These are phyloP conservation scores for Plecturocebus donacophilus DNA, from an alignment of 2,113 vertebrate species.

Conservation along the genomic window DNA sequence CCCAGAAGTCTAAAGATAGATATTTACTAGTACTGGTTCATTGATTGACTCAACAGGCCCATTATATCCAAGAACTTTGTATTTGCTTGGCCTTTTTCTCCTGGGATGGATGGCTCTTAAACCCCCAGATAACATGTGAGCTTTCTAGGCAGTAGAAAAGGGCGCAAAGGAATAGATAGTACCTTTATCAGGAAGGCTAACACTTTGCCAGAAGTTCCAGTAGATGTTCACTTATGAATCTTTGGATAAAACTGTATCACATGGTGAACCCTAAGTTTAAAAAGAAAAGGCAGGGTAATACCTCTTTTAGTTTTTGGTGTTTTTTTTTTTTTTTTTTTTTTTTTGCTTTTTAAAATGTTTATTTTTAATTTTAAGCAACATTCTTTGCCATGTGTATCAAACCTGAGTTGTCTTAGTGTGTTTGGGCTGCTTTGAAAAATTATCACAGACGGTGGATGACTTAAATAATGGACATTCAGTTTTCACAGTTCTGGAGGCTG, in stretches of 20 bases:
- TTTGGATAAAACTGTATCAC: neutral
- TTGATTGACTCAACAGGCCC: neutral
- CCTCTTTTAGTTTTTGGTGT: neutral
- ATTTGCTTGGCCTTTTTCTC: neutral
- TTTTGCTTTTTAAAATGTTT: neutral
- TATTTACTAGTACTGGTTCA: neutral
- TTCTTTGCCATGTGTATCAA: neutral
- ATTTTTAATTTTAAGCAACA: neutral
- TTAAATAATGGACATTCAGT: neutral
- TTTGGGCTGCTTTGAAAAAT: neutral
- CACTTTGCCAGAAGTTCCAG: neutral
- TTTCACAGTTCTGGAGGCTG: neutral
- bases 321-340: neutral
- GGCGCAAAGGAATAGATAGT: neutral
- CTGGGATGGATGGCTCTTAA: neutral
- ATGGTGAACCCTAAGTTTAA: neutral
- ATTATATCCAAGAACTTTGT: neutral
- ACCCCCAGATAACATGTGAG: neutral
- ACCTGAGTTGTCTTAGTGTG: neutral
- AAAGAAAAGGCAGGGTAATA: neutral
- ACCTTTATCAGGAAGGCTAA: neutral
- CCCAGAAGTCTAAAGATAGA: neutral
- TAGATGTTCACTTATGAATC: neutral
- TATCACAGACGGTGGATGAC: neutral
- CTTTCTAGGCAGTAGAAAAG: neutral